Percentiles rank a stretch among this genome's conserved stretches.
phyloP scores from a whole-genome alignment of 2,797 vertebrate genomes.

The Poecilia wingei region DNA sequence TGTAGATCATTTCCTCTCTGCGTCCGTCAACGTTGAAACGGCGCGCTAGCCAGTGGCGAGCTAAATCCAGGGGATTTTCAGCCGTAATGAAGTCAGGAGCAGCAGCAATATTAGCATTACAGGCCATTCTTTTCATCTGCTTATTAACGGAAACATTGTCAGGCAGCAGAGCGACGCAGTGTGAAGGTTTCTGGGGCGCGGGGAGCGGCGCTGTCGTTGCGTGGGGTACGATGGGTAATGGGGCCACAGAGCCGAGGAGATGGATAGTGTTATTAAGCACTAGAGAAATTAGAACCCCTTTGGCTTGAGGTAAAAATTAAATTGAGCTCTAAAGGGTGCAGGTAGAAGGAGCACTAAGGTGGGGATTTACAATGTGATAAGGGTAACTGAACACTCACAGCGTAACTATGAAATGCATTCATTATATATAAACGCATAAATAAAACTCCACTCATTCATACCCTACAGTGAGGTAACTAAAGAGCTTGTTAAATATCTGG shows the following conservation, averaged over 20 bases:
- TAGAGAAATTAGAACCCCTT: slow-evolving; percentile 69
- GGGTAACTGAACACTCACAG: neutral
- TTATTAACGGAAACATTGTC: slow-evolving; percentile 49
- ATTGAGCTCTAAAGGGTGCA: slow-evolving; percentile 44
- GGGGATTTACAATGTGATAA: neutral
- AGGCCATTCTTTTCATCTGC: slow-evolving; percentile 43
- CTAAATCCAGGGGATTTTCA: slow-evolving; percentile 20
- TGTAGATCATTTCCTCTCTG: neutral
- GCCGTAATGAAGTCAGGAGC: slow-evolving; percentile 20
- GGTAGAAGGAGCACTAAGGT: neutral
- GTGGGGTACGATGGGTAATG: slow-evolving; percentile 60
- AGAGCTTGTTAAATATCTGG: neutral
- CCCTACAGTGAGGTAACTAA: neutral
- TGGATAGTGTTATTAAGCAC: slow-evolving; percentile 72
- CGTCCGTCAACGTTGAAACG: neutral
- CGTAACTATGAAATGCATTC: neutral
- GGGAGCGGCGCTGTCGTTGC: neutral
- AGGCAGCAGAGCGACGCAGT: slow-evolving; percentile 9
- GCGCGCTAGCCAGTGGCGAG: slow-evolving; percentile 4
- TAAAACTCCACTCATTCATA: no score
- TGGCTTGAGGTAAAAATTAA: slow-evolving; percentile 62
- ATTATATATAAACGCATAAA: neutral
- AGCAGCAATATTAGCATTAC: slow-evolving; percentile 41
- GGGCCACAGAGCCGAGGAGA: slow-evolving; percentile 59
- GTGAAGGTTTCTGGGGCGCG: neutral